Conservation (phyloP, 2,888 invertebrate genomes). For the Onthophagus sagittarius region DNA sequence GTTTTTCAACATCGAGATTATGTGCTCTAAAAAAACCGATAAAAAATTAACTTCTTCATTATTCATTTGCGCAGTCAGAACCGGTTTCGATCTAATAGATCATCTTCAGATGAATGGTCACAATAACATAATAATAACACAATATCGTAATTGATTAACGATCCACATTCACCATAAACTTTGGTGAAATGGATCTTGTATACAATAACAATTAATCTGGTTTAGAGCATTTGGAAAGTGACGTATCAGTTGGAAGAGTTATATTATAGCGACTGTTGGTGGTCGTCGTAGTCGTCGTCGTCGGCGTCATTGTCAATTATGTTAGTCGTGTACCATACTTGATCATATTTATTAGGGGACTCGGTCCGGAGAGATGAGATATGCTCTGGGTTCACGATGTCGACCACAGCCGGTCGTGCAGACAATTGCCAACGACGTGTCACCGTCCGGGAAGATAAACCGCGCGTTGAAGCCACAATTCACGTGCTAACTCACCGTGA, state of each 20-base stretch:
- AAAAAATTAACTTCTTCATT: too few relatives aligned
- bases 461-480: background rate
- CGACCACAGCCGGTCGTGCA: background rate
- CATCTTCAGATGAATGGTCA: too few relatives aligned
- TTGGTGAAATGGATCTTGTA: too few relatives aligned
- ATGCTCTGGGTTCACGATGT: background rate
- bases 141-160: background rate
- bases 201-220: background rate
- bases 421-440: slow-evolving; percentile 1
- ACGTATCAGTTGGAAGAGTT: background rate
- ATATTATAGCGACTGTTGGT: background rate
- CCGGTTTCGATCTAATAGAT: too few relatives aligned
- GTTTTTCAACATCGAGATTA: too few relatives aligned
- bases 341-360: slow-evolving; percentile 43
- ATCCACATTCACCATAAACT: too few relatives aligned
- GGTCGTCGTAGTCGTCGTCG: background rate
- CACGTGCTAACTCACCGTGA: background rate
- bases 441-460: background rate
- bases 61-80: too few relatives aligned
- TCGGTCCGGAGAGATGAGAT: background rate
- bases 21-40: too few relatives aligned
- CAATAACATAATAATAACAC: background rate
- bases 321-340: slow-evolving; percentile 36
- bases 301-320: slow-evolving; percentile 42
- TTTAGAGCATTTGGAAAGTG: background rate